Evolutionary conservation across 2,888 invertebrate species (phyloP).

Genomic region (Pristionchus arcanus): DNA sequence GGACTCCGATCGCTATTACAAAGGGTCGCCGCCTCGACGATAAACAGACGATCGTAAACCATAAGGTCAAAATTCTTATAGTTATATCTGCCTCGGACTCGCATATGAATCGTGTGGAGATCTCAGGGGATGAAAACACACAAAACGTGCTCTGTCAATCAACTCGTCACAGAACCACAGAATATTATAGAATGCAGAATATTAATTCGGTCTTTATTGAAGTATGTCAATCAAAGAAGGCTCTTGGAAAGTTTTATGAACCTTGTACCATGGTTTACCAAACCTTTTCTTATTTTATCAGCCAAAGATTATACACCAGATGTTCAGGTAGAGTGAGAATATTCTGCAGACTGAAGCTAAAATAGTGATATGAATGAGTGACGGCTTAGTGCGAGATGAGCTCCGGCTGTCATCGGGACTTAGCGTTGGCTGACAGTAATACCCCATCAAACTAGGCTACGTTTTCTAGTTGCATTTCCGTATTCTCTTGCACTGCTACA

Average conservation of each 20-base stretch:
- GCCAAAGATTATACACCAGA: too few species aligned
- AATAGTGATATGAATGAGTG: background rate
- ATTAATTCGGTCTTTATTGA: too few species aligned
- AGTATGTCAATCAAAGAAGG: too few species aligned
- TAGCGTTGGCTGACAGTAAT: background rate
- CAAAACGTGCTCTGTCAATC: too few species aligned
- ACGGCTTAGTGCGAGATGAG: background rate
- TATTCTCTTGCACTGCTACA: too few species aligned
- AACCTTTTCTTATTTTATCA: too few species aligned
- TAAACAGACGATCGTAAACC: constrained; percentile 48
- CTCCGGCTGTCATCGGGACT: background rate
- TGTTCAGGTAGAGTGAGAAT: background rate
- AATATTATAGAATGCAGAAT: too few species aligned
- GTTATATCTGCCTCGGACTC: background rate
- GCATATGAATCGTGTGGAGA: background rate
- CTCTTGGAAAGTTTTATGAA: too few species aligned
- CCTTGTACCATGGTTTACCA: too few species aligned
- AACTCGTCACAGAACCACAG: too few species aligned
- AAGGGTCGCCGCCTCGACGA: constrained; percentile 31
- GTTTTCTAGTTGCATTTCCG: too few species aligned
- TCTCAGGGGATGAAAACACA: background rate
- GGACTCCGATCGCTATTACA: constrained; percentile 35
- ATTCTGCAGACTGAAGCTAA: background rate
- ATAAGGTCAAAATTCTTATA: constrained; percentile 51
- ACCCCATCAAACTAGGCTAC: background rate